A percentile compares a stretch with the other conserved stretches of the same genome.
phyloP scores from a whole-genome alignment of 2,888 invertebrate genomes.

The Apodemia zela region DNA sequence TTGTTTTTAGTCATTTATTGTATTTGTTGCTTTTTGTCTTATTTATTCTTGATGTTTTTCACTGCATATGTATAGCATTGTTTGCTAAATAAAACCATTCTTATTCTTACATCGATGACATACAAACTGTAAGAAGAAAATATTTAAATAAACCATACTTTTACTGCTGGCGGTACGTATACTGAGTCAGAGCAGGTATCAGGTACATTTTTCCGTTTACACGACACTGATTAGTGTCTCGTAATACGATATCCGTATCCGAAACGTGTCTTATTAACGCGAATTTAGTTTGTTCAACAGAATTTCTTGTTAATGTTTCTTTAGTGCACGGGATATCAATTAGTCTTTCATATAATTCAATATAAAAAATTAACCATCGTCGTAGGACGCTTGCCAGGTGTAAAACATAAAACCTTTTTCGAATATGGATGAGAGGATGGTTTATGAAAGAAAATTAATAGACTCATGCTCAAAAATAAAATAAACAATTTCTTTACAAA shows the following conservation, averaged over 20 bases:
- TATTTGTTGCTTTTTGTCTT: too few relatives aligned
- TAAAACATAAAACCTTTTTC: too few relatives aligned
- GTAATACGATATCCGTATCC: slow-evolving; percentile 28
- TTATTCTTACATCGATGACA: too few relatives aligned
- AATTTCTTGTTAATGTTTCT: slow-evolving; percentile 20
- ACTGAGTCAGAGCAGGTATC: slow-evolving; percentile 25
- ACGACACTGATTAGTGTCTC: slow-evolving; percentile 37
- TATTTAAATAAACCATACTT: neutral
- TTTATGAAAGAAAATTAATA: too few relatives aligned
- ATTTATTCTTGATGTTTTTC: too few relatives aligned
- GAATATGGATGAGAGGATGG: too few relatives aligned
- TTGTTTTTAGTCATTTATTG: too few relatives aligned
- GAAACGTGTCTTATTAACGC: slow-evolving; percentile 23
- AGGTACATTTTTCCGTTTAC: slow-evolving; percentile 33
- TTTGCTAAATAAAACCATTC: too few relatives aligned
- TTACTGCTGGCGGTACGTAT: slow-evolving; percentile 38
- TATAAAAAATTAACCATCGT: neutral
- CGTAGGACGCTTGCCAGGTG: too few relatives aligned
- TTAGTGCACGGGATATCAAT: slow-evolving; percentile 1
- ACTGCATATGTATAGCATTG: too few relatives aligned
- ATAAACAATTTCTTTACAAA: too few relatives aligned
- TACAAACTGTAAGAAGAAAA: neutral
- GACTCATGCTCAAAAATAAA: too few relatives aligned
- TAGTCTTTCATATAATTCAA: neutral
- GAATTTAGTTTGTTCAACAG: slow-evolving; percentile 14